Evolutionary conservation across 92 coral and sea anemone species (phyloP).

Genomic region (Pocillopora grandis): DNA sequence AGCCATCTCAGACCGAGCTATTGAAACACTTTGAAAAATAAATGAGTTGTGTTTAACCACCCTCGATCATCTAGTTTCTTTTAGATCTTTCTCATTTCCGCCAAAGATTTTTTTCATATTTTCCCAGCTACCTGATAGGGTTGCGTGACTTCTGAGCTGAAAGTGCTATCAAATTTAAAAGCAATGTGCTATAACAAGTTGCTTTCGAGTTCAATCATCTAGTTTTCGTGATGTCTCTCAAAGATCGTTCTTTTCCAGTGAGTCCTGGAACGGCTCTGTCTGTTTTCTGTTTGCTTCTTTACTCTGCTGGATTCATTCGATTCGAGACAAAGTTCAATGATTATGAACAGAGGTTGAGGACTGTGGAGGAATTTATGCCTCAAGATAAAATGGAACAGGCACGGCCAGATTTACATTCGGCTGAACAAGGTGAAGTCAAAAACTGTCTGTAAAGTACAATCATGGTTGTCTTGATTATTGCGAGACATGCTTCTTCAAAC

Average conservation of each 20-base stretch:
- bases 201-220: background rate
- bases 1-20: too few species aligned
- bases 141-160: too few species aligned
- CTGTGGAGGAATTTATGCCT: background rate
- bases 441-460: background rate
- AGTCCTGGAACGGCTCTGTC: slow-evolving; percentile 8
- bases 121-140: too few species aligned
- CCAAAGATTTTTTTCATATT: too few species aligned
- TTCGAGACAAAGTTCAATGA: slow-evolving; percentile 15
- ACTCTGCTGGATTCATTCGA: slow-evolving; percentile 16
- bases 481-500: too few species aligned
- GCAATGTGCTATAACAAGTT: background rate
- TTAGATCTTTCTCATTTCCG: too few species aligned
- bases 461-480: too few species aligned
- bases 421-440: background rate
- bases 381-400: background rate
- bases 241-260: background rate
- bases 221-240: background rate
- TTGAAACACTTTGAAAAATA: too few species aligned
- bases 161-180: too few species aligned
- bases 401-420: background rate
- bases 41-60: too few species aligned
- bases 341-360: background rate
- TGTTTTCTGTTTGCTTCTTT: slow-evolving; percentile 7
- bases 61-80: too few species aligned